These are phyloP conservation scores for Eupithecia insigniata DNA, from an alignment of 2,888 invertebrate genomes.

Conservation along the genomic window DNA sequence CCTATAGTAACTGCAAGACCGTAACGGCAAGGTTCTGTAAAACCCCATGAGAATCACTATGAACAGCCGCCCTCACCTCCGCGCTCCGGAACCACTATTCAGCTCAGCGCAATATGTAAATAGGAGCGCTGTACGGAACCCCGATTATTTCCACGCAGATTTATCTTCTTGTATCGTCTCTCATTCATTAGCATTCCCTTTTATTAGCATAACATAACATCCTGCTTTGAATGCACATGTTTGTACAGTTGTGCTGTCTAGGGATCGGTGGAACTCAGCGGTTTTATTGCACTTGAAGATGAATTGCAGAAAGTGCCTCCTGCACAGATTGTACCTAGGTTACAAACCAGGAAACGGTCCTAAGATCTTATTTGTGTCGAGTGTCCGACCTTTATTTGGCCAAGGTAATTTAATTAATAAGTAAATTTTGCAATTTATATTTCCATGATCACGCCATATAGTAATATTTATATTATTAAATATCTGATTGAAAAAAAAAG, in stretches of 20 bases:
- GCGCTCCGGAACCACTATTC: background rate
- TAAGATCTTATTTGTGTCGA: background rate
- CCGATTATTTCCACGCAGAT: slow-evolving; percentile 30
- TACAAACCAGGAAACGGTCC: background rate
- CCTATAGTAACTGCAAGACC: too few species aligned
- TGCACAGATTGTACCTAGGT: background rate
- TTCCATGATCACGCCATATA: too few species aligned
- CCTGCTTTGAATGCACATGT: background rate
- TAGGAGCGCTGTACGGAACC: slow-evolving; percentile 19
- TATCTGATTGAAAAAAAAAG: too few species aligned
- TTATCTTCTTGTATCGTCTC: slow-evolving; percentile 23
- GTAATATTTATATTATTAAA: too few species aligned
- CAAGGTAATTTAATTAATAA: too few species aligned
- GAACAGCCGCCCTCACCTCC: background rate
- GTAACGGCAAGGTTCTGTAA: background rate
- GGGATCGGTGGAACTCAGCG: background rate
- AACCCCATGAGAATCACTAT: background rate
- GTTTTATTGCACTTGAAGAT: background rate
- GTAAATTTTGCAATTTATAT: too few species aligned
- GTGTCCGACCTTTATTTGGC: too few species aligned
- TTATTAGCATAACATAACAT: slow-evolving; percentile 12
- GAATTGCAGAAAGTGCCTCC: background rate
- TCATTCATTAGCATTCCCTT: slow-evolving; percentile 12
- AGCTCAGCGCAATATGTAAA: slow-evolving; percentile 22
- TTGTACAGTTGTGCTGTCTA: background rate